Base-by-base conservation (phyloP, 1,140 invertebrate species). In the Drosophila persimilis region DNA sequence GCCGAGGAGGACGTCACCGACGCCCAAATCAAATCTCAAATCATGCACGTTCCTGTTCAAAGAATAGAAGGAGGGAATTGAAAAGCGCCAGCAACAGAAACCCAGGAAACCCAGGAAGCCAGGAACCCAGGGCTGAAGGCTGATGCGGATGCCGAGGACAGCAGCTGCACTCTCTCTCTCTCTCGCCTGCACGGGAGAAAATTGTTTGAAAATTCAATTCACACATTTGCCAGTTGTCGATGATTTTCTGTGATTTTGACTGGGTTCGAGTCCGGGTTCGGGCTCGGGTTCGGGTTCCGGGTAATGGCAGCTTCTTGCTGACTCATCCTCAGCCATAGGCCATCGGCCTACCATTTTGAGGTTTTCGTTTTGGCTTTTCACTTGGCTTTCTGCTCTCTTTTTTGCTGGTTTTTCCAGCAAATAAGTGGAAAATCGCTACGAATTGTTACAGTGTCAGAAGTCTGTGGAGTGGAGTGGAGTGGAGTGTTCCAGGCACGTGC, bases 191-290 rank as follows among this genome's bases (percentile, higher is more conserved):
- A 20, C 20, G 8, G 31, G 0, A 65, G 47, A 72, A 77, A 86
- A 88, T 86, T 81, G 83, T 86, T 86, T 86, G 83, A 83, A 86
- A 86, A 86, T 86, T 86, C 83, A 86, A 86, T 86, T 86, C 83
- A 86, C 83, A 86, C 83, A 86, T 86, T 88, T 88, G 83, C 71
- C 83, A 88, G 83, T 81, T 86, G 83, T 86, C 83, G 83, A 88
- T 86, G 78, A 85, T 85, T 85, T 80, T 74, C 83, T 67, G 83
- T 88, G 83, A 86, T 86, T 86, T 86, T 51, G 70, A 60, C 64
- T 80, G 55, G 51, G 59, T 26, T 5, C 31, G 60, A 54, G 53
- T 56, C 13, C 22, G 1, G 17, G 24, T 24, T 6, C 22, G 35
- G 61, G 24, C 24, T 31, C 22, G 17, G 61, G 24, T 31, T 31